phyloP scores from a whole-genome alignment of 2,888 invertebrate species.

The Oscheius sp. region DNA sequence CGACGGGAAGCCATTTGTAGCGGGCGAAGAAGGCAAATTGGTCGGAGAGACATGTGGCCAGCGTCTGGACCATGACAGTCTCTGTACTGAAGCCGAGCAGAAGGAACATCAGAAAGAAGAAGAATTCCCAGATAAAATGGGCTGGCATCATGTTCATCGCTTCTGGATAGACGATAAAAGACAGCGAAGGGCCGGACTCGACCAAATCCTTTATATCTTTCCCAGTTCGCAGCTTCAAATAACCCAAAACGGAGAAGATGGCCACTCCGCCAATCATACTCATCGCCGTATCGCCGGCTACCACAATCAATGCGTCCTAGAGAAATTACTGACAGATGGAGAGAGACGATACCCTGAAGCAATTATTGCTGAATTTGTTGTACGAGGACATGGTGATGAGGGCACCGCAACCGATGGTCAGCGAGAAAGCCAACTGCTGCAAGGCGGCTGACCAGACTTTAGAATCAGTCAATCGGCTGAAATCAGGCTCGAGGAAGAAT shows the following conservation, averaged over 20 bases:
- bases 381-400: conserved; percentile 65
- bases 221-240: conserved; percentile 41
- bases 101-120: conserved; percentile 74
- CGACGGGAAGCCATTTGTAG: conserved; percentile 32
- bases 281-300: conserved; percentile 61
- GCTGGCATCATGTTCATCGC: conserved; percentile 73
- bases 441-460: conserved; percentile 60
- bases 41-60: conserved; percentile 36
- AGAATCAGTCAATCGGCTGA: conserved; percentile 39
- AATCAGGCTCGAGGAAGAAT: conserved; percentile 39
- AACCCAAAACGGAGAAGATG: conserved; percentile 58
- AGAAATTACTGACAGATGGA: not conserved
- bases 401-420: conserved; percentile 68
- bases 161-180: conserved; percentile 74
- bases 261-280: conserved; percentile 56
- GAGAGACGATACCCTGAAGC: not conserved
- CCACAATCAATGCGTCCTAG: conserved; percentile 60
- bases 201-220: conserved; percentile 44
- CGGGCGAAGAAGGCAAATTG: conserved; percentile 32
- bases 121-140: conserved; percentile 73
- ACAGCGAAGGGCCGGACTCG: conserved; percentile 73
- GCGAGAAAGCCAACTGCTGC: conserved; percentile 64
- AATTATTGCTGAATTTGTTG: conserved; percentile 49
- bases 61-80: conserved; percentile 41
- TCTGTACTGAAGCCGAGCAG: conserved; percentile 71